These are phyloP conservation scores for Leucoma salicis DNA, from an alignment of 2,888 invertebrate genomes.

Conservation along the genomic window DNA sequence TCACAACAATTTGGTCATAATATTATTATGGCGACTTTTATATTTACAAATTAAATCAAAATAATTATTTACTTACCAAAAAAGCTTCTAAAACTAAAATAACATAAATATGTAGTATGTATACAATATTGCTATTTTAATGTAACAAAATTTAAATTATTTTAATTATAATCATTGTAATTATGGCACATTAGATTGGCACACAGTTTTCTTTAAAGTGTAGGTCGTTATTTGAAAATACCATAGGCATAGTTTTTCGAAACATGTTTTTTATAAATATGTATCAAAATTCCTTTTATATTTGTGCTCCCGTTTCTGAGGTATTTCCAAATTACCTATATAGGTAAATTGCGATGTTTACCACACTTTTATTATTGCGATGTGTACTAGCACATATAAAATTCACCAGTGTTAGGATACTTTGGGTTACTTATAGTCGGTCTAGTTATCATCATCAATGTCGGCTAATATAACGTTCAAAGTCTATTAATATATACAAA, in stretches of 20 bases:
- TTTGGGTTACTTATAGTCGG: too few species aligned
- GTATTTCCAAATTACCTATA: too few species aligned
- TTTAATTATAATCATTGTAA: not conserved
- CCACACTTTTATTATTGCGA: too few species aligned
- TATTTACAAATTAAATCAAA: conserved; percentile 22
- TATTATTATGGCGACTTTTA: conserved; percentile 55
- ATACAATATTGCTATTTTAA: not conserved
- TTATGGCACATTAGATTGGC: conserved; percentile 45
- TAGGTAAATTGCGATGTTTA: too few species aligned
- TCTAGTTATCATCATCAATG: too few species aligned
- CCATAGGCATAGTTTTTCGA: not conserved
- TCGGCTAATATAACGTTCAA: too few species aligned
- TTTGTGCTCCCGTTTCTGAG: too few species aligned
- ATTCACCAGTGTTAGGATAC: too few species aligned
- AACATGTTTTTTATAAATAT: too few species aligned
- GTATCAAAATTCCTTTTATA: too few species aligned
- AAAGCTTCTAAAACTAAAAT: not conserved
- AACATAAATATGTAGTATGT: not conserved
- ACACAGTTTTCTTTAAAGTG: conserved; percentile 7
- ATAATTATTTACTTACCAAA: not conserved
- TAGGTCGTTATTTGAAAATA: not conserved
- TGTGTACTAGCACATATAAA: too few species aligned
- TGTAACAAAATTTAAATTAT: not conserved
- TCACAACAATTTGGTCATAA: conserved; percentile 67
- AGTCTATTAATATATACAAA: too few species aligned